phyloP scores from a whole-genome alignment of 2,113 vertebrate species.

The Podarcis muralis region DNA sequence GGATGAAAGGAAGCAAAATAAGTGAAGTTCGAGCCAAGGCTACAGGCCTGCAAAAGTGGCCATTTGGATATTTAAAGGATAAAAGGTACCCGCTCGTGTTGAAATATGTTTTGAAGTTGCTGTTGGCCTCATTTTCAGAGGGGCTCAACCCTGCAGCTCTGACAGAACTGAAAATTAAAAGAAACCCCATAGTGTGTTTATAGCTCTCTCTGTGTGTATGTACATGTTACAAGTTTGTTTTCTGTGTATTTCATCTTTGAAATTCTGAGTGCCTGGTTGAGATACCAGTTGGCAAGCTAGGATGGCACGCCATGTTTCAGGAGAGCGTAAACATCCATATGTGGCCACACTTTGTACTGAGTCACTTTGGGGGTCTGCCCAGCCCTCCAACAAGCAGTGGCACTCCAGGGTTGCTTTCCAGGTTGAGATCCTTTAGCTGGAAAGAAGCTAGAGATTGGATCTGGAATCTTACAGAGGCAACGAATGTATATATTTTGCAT shows the following conservation, averaged over 20 bases:
- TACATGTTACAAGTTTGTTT: neutral
- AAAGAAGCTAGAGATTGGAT: too few relatives aligned
- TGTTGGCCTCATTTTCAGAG: conserved; percentile 46
- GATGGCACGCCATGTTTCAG: fast-evolving
- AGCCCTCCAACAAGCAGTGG: neutral
- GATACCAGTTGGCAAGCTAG: neutral
- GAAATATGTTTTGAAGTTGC: conserved; percentile 62
- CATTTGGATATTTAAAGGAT: conserved; percentile 70
- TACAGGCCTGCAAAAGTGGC: conserved; percentile 65
- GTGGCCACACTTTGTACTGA: neutral
- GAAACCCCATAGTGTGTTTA: neutral
- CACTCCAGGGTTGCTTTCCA: neutral
- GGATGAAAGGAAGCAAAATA: conserved; percentile 71
- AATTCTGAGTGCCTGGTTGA: conserved; percentile 39
- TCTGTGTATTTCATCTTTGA: neutral
- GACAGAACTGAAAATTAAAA: neutral
- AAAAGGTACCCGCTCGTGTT: conserved; percentile 66
- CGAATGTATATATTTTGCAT: neutral
- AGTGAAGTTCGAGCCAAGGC: conserved; percentile 66
- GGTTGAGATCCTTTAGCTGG: too few relatives aligned
- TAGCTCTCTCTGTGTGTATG: neutral
- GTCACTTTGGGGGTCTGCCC: neutral
- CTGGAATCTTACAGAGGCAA: neutral
- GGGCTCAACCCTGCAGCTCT: conserved; percentile 59
- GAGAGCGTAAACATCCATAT: neutral